These are phyloP conservation scores for Macaria notata DNA, from an alignment of 2,888 invertebrate genomes.

Conservation along the genomic window DNA sequence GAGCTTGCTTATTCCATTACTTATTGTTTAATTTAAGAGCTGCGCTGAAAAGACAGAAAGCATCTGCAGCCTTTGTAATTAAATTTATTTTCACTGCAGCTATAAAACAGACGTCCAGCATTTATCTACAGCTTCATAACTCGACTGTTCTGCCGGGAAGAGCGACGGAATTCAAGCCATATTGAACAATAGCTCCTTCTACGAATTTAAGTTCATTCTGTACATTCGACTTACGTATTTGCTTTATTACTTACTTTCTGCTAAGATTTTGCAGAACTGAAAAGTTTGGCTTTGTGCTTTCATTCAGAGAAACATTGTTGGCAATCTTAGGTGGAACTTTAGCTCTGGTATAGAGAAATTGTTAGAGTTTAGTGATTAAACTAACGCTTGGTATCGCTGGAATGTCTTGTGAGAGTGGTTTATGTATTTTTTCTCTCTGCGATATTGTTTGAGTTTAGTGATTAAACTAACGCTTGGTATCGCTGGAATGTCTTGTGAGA, in stretches of 20 bases:
- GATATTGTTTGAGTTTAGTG: conserved; percentile 1
- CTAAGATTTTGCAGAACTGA: conserved; percentile 23
- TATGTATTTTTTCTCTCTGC: too few species aligned
- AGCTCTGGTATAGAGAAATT: conserved; percentile 1
- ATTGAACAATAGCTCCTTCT: conserved; percentile 52
- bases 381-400: not conserved
- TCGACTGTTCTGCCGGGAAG: conserved; percentile 42
- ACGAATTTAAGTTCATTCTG: conserved; percentile 46
- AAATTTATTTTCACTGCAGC: too few species aligned
- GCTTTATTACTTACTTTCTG: conserved; percentile 38
- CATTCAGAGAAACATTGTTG: conserved; percentile 26
- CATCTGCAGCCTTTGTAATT: too few species aligned
- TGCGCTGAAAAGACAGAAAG: too few species aligned
- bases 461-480: not conserved
- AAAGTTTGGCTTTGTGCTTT: conserved; percentile 26
- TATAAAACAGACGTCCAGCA: not conserved
- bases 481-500: not conserved
- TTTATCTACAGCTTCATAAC: conserved; percentile 47
- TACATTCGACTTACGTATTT: conserved; percentile 37
- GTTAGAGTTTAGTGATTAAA: conserved; percentile 3
- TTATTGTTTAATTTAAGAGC: too few species aligned
- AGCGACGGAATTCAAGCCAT: conserved; percentile 53
- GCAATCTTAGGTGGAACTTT: conserved; percentile 7
- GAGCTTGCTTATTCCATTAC: too few species aligned
- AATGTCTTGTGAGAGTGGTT: not conserved